Evolutionary conservation across 2,113 vertebrate species (phyloP).

Genomic region (Protomyctophum bolini): DNA sequence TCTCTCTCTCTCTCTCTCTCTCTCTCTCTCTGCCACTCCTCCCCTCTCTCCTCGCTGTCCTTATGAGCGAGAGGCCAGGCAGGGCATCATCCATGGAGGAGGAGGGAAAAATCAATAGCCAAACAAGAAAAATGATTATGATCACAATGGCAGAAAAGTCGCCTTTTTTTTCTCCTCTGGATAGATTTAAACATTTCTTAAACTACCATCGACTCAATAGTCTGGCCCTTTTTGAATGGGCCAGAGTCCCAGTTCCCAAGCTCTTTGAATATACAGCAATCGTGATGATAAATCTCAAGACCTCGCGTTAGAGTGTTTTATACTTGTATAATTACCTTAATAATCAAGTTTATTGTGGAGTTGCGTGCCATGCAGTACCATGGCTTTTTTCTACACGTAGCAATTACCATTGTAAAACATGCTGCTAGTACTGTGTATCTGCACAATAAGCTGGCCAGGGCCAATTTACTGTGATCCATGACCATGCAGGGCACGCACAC

Average conservation of each 20-base stretch:
- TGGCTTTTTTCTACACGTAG: constrained; percentile 39
- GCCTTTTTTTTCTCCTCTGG: constrained; percentile 44
- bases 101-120: constrained; percentile 63
- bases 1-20: constrained; percentile 39
- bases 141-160: constrained; percentile 59
- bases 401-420: constrained; percentile 70
- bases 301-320: constrained; percentile 64
- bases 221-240: constrained; percentile 54
- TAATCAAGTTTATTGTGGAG: constrained; percentile 78
- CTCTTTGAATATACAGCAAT: constrained; percentile 56
- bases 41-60: constrained; percentile 31
- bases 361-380: constrained; percentile 54
- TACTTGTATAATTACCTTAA: constrained; percentile 76
- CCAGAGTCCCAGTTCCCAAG: constrained; percentile 50
- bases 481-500: constrained; percentile 27
- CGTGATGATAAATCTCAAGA: constrained; percentile 65
- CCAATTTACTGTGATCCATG: constrained; percentile 74
- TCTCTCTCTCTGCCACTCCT: constrained; percentile 34
- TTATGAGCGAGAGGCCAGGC: constrained; percentile 24
- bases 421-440: constrained; percentile 62
- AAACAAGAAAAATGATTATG: constrained; percentile 73
- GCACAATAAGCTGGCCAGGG: constrained; percentile 61
- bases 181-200: constrained; percentile 67
- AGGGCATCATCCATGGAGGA: constrained; percentile 29
- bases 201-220: constrained; percentile 48